A percentile compares a stretch with the other conserved stretches of the same genome.
phyloP scores from a whole-genome alignment of 2,113 vertebrate species.

The Oncorhynchus tshawytscha region DNA sequence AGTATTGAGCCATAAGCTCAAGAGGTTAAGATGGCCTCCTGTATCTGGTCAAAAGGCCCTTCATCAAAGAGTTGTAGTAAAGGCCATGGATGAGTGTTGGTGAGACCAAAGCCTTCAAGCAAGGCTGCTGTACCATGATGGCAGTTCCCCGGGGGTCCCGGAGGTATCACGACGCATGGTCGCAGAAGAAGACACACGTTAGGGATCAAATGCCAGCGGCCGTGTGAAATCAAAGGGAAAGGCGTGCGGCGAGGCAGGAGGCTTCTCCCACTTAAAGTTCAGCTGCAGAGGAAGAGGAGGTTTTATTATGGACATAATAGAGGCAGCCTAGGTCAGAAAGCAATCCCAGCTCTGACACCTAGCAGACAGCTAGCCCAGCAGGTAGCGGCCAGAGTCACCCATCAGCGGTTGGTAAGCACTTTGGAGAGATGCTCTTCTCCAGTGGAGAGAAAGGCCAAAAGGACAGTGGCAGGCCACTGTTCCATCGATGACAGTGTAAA shows the following conservation, averaged over 20 bases:
- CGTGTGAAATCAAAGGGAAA: conserved; percentile 51
- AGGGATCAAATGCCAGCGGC: conserved; percentile 55
- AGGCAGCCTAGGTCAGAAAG: conserved; percentile 46
- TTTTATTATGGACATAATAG: conserved; percentile 51
- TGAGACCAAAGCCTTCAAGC: conserved; percentile 2
- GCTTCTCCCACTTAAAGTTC: conserved; percentile 49
- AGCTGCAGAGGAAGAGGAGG: conserved; percentile 38
- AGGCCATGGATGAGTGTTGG: background rate
- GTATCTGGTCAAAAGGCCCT: background rate
- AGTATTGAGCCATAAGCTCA: too few relatives aligned
- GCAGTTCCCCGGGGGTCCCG: conserved; percentile 23
- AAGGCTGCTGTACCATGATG: conserved; percentile 5
- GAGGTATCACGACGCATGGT: conserved; percentile 10
- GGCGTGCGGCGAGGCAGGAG: conserved; percentile 20
- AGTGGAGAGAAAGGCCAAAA: background rate
- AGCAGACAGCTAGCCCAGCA: conserved; percentile 42
- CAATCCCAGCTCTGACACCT: conserved; percentile 53
- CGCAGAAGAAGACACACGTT: conserved; percentile 37
- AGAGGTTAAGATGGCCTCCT: conserved; percentile 4
- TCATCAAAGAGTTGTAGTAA: conserved; percentile 10
- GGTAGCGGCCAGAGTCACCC: conserved; percentile 16
- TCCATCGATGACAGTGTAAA: conserved; percentile 11
- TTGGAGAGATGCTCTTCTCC: background rate
- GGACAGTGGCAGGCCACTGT: background rate
- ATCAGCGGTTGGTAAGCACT: background rate